Base-by-base conservation (phyloP, 1,140 invertebrate genomes). In the Cataglyphis hispanica region DNA sequence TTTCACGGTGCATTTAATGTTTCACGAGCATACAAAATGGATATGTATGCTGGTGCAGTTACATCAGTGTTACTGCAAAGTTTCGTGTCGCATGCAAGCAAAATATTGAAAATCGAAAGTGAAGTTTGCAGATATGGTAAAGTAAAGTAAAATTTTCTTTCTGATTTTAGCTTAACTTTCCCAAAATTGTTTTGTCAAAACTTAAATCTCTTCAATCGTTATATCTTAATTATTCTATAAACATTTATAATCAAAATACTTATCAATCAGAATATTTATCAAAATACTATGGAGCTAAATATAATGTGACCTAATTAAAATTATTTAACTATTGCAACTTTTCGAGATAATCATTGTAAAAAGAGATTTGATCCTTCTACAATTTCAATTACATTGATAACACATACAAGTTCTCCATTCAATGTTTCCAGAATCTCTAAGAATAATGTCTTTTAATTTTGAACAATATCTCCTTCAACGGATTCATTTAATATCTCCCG, bases 1-100 rank as follows among this genome's bases (percentile, higher is more conserved):
- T 90, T 90, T 90, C 88, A 90, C 76, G 89, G 88, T 87, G 88
- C 88, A 90, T 90, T 90, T 90, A 90, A 90, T 90, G 89, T 90
- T 90, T 90, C 89, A 89, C 89, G 80, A 90, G 85, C 89, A 80
- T 85, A 72, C 63, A 86, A 89, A 89, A 90, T 89, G 88, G 89
- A 90, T 90, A 80, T 75, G 85, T 89, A 74, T 85, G 53, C 43
- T 16, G 70, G 81, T 43, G 72, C 60, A 72, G 53, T 69, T 63
- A 46, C 74, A 81, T 72, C 53, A 60, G 53, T 61, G 63, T 66
- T 31, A 8, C 67, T 70, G 31, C 72, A 40, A 69, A 72, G 84
- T 85, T 80, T 7, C 2, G 5, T 40, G 19, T 13, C 37, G n/a
- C 27, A 19, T 46, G 37, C n/a, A 25, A 37, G 60, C 25, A 43